These are phyloP conservation scores for Hemicrepidius hirtus DNA, from an alignment of 2,888 invertebrate genomes.

Conservation along the genomic window DNA sequence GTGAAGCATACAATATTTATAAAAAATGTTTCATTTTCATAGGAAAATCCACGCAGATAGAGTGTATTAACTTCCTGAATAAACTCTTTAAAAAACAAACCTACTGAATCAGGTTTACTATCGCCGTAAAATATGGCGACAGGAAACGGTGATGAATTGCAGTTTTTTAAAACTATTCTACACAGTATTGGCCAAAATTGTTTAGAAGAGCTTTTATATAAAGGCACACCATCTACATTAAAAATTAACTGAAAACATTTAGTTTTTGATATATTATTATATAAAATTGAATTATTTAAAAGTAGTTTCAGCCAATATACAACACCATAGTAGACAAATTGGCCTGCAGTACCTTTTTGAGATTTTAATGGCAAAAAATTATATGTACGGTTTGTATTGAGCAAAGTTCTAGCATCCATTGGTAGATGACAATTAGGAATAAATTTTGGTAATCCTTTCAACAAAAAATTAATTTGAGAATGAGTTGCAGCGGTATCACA, in stretches of 20 bases:
- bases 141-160: constrained; percentile 7
- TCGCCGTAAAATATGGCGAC: constrained; percentile 20
- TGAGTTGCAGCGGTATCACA: not conserved
- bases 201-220: constrained; percentile 5
- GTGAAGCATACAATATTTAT: constrained; percentile 5
- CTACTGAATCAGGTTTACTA: constrained; percentile 5
- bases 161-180: constrained; percentile 8
- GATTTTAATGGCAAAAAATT: not conserved
- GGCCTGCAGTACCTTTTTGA: not conserved
- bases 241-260: constrained; percentile 5
- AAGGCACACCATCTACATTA: constrained; percentile 35
- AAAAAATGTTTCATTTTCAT: not conserved
- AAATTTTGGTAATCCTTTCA: constrained; percentile 1
- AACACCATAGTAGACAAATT: not conserved
- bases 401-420: not conserved
- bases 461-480: not conserved
- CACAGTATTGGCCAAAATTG: constrained; percentile 37
- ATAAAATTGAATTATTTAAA: not conserved
- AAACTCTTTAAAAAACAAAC: constrained; percentile 1
- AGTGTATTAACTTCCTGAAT: constrained; percentile 1
- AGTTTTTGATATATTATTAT: not conserved
- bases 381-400: not conserved
- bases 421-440: not conserved
- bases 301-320: not conserved
- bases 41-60: not conserved